These are phyloP conservation scores for Turritopsis dohrnii DNA, from an alignment of 30 jellyfish, hydroid and myxozoan species.

Conservation along the genomic window DNA sequence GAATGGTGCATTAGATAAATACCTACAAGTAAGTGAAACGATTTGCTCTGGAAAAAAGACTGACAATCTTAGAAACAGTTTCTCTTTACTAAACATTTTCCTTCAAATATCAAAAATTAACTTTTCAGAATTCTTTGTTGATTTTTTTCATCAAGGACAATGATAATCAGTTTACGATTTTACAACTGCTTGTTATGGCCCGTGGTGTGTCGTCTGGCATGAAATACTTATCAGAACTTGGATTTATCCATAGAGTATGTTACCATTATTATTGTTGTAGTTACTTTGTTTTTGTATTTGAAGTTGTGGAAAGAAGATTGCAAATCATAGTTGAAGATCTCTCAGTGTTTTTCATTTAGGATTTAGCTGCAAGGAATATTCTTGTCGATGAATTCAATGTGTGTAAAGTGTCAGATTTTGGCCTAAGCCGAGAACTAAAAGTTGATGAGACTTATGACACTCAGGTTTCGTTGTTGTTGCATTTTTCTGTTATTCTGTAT, in stretches of 20 bases:
- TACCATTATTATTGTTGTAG: not conserved
- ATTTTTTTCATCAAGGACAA: constrained; percentile 41
- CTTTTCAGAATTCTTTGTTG: too few relatives aligned
- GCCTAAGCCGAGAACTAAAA: constrained; percentile 88
- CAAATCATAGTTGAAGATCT: not conserved
- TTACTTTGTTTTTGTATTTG: too few relatives aligned
- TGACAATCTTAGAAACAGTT: too few relatives aligned
- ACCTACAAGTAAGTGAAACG: constrained; percentile 79
- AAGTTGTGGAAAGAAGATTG: not conserved
- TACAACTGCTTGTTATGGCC: constrained; percentile 91
- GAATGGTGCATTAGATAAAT: constrained; percentile 85
- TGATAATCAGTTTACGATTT: constrained; percentile 57
- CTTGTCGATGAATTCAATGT: constrained; percentile 64
- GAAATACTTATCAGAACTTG: constrained; percentile 83
- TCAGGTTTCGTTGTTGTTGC: too few relatives aligned
- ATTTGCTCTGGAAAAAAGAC: too few relatives aligned
- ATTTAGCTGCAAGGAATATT: constrained; percentile 92
- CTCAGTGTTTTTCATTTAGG: constrained; percentile 35
- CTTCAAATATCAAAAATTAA: not conserved
- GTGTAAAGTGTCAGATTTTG: constrained; percentile 96
- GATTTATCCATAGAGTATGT: constrained; percentile 87
- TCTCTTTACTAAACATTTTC: not conserved
- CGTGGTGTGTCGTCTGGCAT: constrained; percentile 89
- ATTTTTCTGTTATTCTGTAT: too few relatives aligned
- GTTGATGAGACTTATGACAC: constrained; percentile 92